phyloP scores from a whole-genome alignment of 2,888 invertebrate species.

The Priocnemis perturbator region DNA sequence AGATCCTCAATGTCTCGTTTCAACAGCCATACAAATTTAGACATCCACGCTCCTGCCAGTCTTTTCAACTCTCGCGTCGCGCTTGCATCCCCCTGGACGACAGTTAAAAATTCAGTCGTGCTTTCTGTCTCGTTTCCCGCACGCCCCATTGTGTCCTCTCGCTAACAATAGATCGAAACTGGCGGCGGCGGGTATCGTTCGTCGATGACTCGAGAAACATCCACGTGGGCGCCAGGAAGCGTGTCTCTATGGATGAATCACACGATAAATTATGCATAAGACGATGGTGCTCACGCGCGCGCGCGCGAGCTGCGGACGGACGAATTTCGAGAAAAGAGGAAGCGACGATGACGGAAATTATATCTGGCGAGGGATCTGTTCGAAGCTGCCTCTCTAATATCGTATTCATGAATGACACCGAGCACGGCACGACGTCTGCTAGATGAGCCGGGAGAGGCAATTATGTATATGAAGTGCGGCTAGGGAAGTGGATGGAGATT shows the following conservation, averaged over 20 bases:
- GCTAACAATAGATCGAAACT: constrained; percentile 9
- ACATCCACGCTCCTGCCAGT: no score
- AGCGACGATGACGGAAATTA: constrained; percentile 7
- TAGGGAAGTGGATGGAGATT: no score
- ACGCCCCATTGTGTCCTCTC: background rate
- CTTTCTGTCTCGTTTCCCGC: background rate
- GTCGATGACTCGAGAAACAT: constrained; percentile 21
- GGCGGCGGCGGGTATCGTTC: background rate
- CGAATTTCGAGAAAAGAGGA: constrained; percentile 31
- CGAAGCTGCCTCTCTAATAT: no score
- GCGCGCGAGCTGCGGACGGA: background rate
- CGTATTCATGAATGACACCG: no score
- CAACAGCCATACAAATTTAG: no score
- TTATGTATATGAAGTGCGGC: no score
- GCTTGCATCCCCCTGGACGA: background rate
- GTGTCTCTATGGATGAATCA: constrained; percentile 22
- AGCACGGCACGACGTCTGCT: no score
- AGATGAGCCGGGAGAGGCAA: no score
- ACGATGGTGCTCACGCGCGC: background rate
- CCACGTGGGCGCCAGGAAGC: constrained; percentile 39
- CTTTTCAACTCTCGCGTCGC: background rate
- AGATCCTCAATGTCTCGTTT: no score
- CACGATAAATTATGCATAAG: constrained; percentile 50
- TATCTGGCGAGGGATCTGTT: constrained; percentile 5
- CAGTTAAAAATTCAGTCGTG: constrained; percentile 1